These are phyloP conservation scores for Lasioglossum calceatum DNA, from an alignment of 2,888 invertebrate genomes.

Conservation along the genomic window DNA sequence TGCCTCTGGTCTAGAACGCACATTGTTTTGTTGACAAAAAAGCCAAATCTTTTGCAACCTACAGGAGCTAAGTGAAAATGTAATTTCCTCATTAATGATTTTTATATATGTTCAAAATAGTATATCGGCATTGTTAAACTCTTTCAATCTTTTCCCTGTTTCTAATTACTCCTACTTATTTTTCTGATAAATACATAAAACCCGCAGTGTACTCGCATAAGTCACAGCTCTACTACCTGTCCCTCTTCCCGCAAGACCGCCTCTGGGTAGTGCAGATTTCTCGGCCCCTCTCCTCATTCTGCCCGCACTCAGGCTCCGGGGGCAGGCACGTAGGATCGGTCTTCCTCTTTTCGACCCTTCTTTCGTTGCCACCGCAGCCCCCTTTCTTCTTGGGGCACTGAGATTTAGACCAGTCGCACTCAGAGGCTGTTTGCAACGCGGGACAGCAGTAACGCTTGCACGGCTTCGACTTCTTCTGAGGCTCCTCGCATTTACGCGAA, in stretches of 20 bases:
- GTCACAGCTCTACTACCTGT: background rate
- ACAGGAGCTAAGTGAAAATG: too few relatives aligned
- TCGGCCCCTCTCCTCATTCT: background rate
- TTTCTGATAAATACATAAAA: too few relatives aligned
- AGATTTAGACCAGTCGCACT: background rate
- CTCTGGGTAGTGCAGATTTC: background rate
- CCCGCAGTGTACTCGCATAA: too few relatives aligned
- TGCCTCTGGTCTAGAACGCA: too few relatives aligned
- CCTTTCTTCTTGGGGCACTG: slow-evolving; percentile 6
- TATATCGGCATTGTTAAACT: too few relatives aligned
- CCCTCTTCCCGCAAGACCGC: background rate
- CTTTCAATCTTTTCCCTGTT: too few relatives aligned
- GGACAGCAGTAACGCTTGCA: slow-evolving; percentile 59
- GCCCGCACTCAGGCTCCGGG: background rate
- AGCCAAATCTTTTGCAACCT: too few relatives aligned
- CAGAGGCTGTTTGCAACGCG: background rate
- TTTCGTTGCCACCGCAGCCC: background rate
- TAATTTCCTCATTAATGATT: too few relatives aligned
- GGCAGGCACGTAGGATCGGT: slow-evolving; percentile 29
- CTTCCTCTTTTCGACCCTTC: background rate
- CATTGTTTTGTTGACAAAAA: too few relatives aligned
- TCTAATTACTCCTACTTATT: too few relatives aligned
- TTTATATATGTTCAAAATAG: too few relatives aligned
- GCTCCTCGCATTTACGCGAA: background rate
- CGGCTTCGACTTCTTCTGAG: background rate